Percentiles rank a stretch among this genome's conserved stretches.
Evolutionary conservation across 2,113 vertebrate genomes (phyloP).

Genomic region (Tragelaphus scriptus): DNA sequence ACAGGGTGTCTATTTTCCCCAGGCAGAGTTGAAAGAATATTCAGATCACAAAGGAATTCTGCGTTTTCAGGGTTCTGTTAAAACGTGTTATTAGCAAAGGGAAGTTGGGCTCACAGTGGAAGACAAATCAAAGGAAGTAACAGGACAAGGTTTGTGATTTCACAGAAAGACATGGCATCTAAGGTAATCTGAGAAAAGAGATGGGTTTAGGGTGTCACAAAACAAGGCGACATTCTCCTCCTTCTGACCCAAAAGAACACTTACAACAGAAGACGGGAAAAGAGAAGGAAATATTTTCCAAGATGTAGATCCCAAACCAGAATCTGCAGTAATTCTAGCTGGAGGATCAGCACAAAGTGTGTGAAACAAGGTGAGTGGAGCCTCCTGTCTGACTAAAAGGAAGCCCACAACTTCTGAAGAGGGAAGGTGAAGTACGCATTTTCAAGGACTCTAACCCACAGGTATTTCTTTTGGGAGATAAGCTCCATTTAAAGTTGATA

Average conservation of each 20-base stretch:
- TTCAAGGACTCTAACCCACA: neutral
- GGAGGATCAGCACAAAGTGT: neutral
- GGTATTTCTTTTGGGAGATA: neutral
- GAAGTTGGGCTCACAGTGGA: slow-evolving; percentile 43
- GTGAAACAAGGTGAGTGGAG: slow-evolving; percentile 4
- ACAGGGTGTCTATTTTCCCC: slow-evolving; percentile 76
- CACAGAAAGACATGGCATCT: slow-evolving; percentile 38
- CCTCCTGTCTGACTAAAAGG: neutral
- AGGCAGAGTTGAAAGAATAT: slow-evolving; percentile 48
- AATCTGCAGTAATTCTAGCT: slow-evolving; percentile 44
- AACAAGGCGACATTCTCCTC: slow-evolving; percentile 43
- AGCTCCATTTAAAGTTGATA: slow-evolving; percentile 11
- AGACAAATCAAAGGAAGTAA: slow-evolving; percentile 53
- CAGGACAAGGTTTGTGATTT: slow-evolving; percentile 57
- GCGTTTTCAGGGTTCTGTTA: slow-evolving; percentile 36
- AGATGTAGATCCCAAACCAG: neutral
- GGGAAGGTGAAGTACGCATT: neutral
- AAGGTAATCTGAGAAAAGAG: slow-evolving; percentile 43
- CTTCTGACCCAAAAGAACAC: slow-evolving; percentile 22
- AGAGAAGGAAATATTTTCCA: neutral
- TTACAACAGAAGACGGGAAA: neutral
- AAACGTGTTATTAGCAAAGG: slow-evolving; percentile 52
- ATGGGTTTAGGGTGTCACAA: slow-evolving; percentile 28
- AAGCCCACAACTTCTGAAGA: neutral
- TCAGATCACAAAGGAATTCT: slow-evolving; percentile 68